A percentile compares a stretch with the other conserved stretches of the same genome.
Conservation (phyloP, 2,888 invertebrate species). For the Dolichopus griseipennis region DNA sequence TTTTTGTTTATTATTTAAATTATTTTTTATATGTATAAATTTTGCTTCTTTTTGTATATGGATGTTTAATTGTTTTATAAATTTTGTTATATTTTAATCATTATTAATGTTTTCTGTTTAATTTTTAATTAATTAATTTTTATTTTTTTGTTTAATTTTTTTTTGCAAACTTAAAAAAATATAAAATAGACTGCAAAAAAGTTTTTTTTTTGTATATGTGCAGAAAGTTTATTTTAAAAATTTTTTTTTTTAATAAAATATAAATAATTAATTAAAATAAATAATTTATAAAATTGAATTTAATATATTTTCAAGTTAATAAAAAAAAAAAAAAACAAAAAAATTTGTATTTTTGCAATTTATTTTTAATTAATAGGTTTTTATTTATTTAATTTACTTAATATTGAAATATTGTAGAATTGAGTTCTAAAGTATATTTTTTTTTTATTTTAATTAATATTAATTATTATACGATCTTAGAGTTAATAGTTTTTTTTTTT, state of each 20-base stretch:
- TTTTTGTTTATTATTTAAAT: background rate
- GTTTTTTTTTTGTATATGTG: too few species aligned
- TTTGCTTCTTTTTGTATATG: too few species aligned
- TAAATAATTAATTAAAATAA: background rate
- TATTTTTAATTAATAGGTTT: background rate
- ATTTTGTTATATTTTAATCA: background rate
- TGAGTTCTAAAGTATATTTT: background rate
- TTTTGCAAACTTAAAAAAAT: background rate
- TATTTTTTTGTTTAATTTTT: background rate
- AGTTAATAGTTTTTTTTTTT: background rate
- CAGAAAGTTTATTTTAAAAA: background rate
- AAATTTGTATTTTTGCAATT: background rate
- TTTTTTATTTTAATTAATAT: background rate
- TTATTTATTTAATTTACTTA: background rate
- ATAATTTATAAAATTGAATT: background rate
- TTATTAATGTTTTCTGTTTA: background rate
- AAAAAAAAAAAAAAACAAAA: too few species aligned
- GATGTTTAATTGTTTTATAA: background rate
- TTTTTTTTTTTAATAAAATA: background rate
- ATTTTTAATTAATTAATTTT: too few species aligned
- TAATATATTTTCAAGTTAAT: background rate
- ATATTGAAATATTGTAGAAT: background rate
- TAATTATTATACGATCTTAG: background rate
- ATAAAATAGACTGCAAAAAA: background rate
- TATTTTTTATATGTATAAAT: background rate